Conservation (phyloP, 2,888 invertebrate species). For the Lepidochitona cinerea region DNA sequence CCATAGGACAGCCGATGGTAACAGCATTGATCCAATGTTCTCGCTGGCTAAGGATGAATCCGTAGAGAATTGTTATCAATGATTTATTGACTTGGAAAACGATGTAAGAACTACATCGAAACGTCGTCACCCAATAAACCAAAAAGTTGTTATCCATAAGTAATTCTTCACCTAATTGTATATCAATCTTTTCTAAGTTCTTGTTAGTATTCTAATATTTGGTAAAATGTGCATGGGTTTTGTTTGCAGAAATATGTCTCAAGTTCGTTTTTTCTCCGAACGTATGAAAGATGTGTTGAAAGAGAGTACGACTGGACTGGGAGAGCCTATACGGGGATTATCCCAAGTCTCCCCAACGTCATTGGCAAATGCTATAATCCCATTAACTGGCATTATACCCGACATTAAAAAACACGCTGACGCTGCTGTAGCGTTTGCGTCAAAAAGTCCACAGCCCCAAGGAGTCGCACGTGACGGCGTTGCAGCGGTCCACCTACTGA, state of each 20-base stretch:
- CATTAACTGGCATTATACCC: background rate
- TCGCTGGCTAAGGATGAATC: no score
- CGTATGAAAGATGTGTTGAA: background rate
- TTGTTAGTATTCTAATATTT: no score
- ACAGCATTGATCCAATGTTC: no score
- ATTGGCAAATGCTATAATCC: background rate
- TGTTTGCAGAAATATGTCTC: background rate
- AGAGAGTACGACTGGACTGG: background rate
- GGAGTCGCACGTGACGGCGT: background rate
- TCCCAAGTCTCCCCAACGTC: background rate
- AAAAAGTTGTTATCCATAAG: no score
- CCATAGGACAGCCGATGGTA: no score
- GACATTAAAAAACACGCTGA: background rate
- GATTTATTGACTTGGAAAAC: no score
- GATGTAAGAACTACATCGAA: no score
- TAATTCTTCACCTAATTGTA: no score
- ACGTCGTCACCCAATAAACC: no score
- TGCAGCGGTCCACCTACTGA: background rate
- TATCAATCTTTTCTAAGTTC: no score
- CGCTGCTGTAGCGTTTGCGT: background rate
- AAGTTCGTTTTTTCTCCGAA: background rate
- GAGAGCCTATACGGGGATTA: background rate
- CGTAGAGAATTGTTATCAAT: no score
- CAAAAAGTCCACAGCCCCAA: background rate
- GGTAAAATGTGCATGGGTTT: no score